These are phyloP conservation scores for Antheraea assamensis DNA, from an alignment of 2,888 invertebrate genomes.

Conservation along the genomic window DNA sequence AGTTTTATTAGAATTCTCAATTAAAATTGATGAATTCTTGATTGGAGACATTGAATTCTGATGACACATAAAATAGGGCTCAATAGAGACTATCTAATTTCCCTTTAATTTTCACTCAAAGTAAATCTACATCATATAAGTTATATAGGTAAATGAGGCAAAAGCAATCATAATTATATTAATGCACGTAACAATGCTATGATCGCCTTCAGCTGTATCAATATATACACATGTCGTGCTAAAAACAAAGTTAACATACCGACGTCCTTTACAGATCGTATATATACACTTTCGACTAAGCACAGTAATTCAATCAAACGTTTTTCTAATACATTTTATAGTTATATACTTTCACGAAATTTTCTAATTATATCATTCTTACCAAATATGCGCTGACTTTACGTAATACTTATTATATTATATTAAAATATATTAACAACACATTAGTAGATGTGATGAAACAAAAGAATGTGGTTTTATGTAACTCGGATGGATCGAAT, in stretches of 20 bases:
- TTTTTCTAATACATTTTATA: neutral
- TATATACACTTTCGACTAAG: conserved; percentile 9
- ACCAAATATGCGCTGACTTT: neutral
- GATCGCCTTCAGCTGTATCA: neutral
- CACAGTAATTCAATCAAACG: neutral
- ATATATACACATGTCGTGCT: neutral
- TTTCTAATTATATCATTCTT: conserved; percentile 13
- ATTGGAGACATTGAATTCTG: neutral
- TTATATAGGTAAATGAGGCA: neutral
- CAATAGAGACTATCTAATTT: neutral
- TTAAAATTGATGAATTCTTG: neutral
- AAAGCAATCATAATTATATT: neutral
- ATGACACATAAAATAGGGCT: neutral
- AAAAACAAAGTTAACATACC: neutral
- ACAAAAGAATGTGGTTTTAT: conserved; percentile 43
- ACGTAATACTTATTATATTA: neutral
- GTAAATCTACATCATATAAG: neutral
- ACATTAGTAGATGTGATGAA: conserved; percentile 25
- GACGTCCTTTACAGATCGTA: neutral
- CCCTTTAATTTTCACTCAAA: neutral
- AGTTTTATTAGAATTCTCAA: neutral
- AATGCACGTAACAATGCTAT: neutral
- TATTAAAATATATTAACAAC: neutral
- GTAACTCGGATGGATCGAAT: conserved; percentile 51
- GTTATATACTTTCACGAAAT: conserved; percentile 6